Base-by-base conservation (phyloP, 2,888 invertebrate species). In the Teleogryllus oceanicus region DNA sequence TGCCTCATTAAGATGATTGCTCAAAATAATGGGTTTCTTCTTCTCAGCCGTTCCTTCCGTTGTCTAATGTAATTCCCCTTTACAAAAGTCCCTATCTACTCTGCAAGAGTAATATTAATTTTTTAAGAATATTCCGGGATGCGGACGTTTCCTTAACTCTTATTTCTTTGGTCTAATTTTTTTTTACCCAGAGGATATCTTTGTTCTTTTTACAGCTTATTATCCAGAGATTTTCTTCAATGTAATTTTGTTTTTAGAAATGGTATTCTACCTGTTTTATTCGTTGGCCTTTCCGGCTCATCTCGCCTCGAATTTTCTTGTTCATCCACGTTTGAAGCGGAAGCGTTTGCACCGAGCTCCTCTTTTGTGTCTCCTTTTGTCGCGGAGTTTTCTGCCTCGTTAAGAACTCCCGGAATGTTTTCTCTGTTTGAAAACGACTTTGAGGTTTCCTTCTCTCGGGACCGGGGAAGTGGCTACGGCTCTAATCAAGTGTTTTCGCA, bases 161-260 rank as follows among this genome's bases (percentile, higher is more conserved):
- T 62, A 62, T 62, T n/a, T 62, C 62, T 62, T 37, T 62, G 62
- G n/a, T 62, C n/a, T 62, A 62, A 62, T n/a, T 62, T 62, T 62
- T 62, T 62, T 62, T 12, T 8, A 2, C n/a, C 13, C n/a, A 0
- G 37, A 37, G 37, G 4, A 62, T 18, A 62, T 62, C 62, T 62
- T 13, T 18, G 62, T 62, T n/a, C 62, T 62, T 62, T 62, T 62
- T 62, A 18, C n/a, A 62, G n/a, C 62, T 62, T 62, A 62, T 62
- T 62, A 62, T 62, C 62, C 1, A 13, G 62, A 62, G n/a, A 62
- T 62, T 62, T 62, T 62, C 62, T 62, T 62, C 62, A 16, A 62
- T 62, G 62, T n/a, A n/a, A 62, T 62, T 37, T 37, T 62, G 62
- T 62, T 62, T 62, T 62, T 62, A 62, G 62, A 18, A 62, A 62